A percentile compares a stretch with the other conserved stretches of the same genome.
Conservation (phyloP, 1,140 invertebrate species). For the Himalopsyche phryganea region DNA sequence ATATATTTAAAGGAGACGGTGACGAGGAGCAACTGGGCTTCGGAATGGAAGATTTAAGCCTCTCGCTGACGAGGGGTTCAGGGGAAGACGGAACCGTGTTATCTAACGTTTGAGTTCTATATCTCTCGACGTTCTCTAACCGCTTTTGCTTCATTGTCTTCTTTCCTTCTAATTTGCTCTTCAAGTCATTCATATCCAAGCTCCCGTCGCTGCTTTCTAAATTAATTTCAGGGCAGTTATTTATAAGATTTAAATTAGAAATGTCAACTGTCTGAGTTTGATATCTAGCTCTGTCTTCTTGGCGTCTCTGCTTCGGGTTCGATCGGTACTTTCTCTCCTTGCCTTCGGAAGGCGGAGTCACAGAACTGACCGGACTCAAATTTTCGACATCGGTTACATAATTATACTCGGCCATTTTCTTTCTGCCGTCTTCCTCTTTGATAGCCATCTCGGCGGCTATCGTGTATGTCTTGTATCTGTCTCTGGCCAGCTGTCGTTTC, state of each 20-base stretch:
- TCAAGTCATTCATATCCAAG: conserved; percentile 39
- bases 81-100: conserved; percentile 44
- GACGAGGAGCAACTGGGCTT: conserved; percentile 9
- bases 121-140: conserved; percentile 60
- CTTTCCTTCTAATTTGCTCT: conserved; percentile 47
- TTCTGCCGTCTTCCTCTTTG: conserved; percentile 33
- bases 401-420: conserved; percentile 33
- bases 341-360: conserved; percentile 6
- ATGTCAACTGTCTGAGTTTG: conserved; percentile 62
- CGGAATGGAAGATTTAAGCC: conserved; percentile 8
- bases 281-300: conserved; percentile 64
- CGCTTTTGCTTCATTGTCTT: conserved; percentile 56
- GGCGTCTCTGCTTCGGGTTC: conserved; percentile 65
- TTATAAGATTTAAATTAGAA: conserved; percentile 25
- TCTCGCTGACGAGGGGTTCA: conserved; percentile 14
- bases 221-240: conserved; percentile 37
- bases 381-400: conserved; percentile 16
- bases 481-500: conserved; percentile 66
- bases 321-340: conserved; percentile 38
- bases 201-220: too few species aligned
- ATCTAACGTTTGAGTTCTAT: conserved; percentile 60
- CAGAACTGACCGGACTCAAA: conserved; percentile 17
- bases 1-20: neutral
- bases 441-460: conserved; percentile 57
- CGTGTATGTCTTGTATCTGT: conserved; percentile 76